Evolutionary conservation across 1,140 invertebrate species (phyloP), one percentile per base, ranked within the genome.

Genomic region (Aradophagus sp.): DNA sequence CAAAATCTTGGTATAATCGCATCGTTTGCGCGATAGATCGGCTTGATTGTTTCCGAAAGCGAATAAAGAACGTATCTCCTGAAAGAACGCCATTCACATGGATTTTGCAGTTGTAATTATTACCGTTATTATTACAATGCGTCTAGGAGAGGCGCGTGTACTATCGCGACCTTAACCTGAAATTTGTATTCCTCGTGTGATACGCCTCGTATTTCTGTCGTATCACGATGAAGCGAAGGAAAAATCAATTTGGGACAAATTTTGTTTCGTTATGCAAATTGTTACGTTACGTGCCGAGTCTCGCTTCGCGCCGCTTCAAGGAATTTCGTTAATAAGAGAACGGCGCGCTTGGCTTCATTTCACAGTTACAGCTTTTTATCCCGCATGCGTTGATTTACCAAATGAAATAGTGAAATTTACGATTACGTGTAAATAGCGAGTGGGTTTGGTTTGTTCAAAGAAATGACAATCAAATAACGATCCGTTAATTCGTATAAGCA

Each of bases 1-100:
- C 61, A 13, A 63, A 70, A 52, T 52, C 58, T 70, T 26, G 61
- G 34, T 50, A 62, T 59, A 55, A 72, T 61, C 44, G 61, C 61
- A 47, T 17, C 47, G 36, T 52, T 56, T 52, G 35, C 23, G 15
- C 13, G 6, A 53, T 17, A 27, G 11, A 52, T 52, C 45, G 26
- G 4, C 13, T 10, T 58, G 59, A 53, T 59, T 67, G 14, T 39
- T 47, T 45, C 11, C 36, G 16, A 45, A 45, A 52, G n/a, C 16
- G 11, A 19, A 12, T 4, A 7, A 66, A 52, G 58, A 45, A 58
- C 36, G 16, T 41, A 36, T 53, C 16, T 44, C 20, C n/a, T 56
- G 32, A 19, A 62, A 53, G 31, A 38, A 44, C n/a, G 26, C 11
- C 31, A 42, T 38, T 58, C 32, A 35, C 29, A 31, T 39, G 42